Evolutionary conservation across 2,797 vertebrate species (phyloP).

Genomic region (Sciaenops ocellatus): DNA sequence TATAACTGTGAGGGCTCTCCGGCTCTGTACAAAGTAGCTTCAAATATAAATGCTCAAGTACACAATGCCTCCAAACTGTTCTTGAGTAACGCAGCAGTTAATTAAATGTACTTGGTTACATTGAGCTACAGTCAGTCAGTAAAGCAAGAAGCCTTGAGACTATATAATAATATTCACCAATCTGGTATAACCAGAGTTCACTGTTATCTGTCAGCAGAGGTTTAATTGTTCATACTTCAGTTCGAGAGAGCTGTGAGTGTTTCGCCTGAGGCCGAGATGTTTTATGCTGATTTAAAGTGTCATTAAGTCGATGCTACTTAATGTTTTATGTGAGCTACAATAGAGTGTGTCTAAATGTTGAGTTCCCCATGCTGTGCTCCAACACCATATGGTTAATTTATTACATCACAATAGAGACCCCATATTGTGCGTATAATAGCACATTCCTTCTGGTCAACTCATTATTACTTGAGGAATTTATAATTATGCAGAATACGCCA

Average conservation of each 20-base stretch:
- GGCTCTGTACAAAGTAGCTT: neutral
- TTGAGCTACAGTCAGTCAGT: neutral
- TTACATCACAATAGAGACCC: conserved; percentile 30
- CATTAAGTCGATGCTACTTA: conserved; percentile 44
- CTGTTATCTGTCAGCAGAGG: neutral
- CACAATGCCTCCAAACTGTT: neutral
- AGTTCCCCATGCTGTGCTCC: conserved; percentile 24
- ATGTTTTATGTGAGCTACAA: conserved; percentile 57
- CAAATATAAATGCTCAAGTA: neutral
- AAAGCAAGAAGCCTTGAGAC: neutral
- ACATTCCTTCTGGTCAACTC: conserved; percentile 53
- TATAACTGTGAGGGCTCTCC: too few species aligned
- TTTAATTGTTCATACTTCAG: conserved; percentile 12
- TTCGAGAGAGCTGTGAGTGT: conserved; percentile 11
- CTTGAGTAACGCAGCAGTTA: neutral
- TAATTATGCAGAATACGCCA: conserved; percentile 42
- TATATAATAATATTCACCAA: neutral
- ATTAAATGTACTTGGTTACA: neutral
- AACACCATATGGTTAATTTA: conserved; percentile 35
- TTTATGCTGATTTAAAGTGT: conserved; percentile 54
- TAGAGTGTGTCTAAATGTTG: conserved; percentile 11
- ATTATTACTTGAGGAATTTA: conserved; percentile 26
- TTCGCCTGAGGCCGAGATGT: conserved; percentile 35
- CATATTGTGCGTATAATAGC: conserved; percentile 33
- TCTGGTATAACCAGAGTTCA: neutral